Evolutionary conservation across 2,113 vertebrate species (phyloP), one percentile per base, ranked within the genome.

Genomic region (Microtus richardsoni): DNA sequence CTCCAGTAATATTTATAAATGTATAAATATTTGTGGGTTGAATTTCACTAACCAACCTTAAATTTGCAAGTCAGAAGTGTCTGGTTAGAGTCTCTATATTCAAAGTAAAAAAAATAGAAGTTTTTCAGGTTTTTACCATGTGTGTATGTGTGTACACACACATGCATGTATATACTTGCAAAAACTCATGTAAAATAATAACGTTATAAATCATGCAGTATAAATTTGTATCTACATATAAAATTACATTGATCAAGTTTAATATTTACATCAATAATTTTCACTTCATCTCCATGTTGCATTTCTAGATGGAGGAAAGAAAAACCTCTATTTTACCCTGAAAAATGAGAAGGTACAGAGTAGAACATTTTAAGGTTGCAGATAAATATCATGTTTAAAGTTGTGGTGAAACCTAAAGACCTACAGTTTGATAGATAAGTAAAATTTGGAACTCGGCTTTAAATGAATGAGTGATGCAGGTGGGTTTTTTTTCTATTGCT

Each of bases 291-390:
- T 21, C 60, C 4, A 30, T 62, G 88, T 13, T 33, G 66, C n/a
- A 12, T 60, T 93, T 21, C 2, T 41, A 22, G 10, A 39, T 88
- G 5, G 91, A 49, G 7, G 54, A 47, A 71, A 19, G 49, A 71
- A 7, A 0, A 7, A 0, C 4, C 91, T 3, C 49, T 1, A 21
- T 1, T 73, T 73, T 8, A 41, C 7, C 16, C 2, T 77, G 71
- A 74, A 75, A 75, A 80, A 26, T 21, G 8, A 39, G 36, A 9
- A 64, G 39, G 4, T 49, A 70, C 4, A 49, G 58, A 64, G 2
- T 3, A 21, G n/a, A 13, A 39, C 0, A 68, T 68, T 68, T 88
- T 89, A 33, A 41, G 24, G 16, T n/a, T 10, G 80, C 49, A 68
- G 47, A 49, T 3, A 44, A 88, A 44, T 60, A 1, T 74, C 26